Base-by-base conservation (phyloP, 2,888 invertebrate species). In the Drosophila multiciliata region DNA sequence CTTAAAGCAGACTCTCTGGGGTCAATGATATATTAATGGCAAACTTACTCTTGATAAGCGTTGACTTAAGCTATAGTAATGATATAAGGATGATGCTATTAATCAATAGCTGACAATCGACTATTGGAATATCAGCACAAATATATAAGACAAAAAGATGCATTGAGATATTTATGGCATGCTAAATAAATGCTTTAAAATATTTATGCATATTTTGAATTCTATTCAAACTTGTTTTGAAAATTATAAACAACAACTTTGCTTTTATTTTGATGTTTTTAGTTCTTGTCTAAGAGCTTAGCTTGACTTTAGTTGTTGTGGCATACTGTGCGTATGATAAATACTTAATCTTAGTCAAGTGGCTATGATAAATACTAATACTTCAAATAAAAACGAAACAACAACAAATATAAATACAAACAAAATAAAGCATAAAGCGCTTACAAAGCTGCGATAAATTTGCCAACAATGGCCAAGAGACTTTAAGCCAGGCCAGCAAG, bases 361-460 rank as follows among this genome's bases (percentile, higher is more conserved):
- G 49, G 65, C 54, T 57, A 61, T 68, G 69, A 80, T 72, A 75
- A 79, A 73, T 71, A 73, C 66, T 72, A 76, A 73, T 69, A 73
- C 68, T 75, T 66, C 49, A 73, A 72, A 63, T 80, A 66, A 77
- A 72, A 69, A 57, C 54, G 50, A 52, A 65, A 17, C 15, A 33
- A 17, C 29, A 29, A 29, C 29, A 53, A 73, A 75, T 52, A 32
- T 33, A 72, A 67, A 75, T 52, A 32, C 38, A 72, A 67, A 26
- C 35, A 53, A 61, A 63, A 75, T 66, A 69, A 59, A 53, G 63
- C 62, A 75, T 73, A 88, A 83, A 86, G 65, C 78, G 83, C 80
- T 85, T 85, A 75, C 70, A 72, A 68, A 83, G 81, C 87, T 71
- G 66, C 70, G 75, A 84, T 89, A 86, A 86, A 84, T 83, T 83